Evolutionary conservation across 1,140 invertebrate genomes (phyloP).

Genomic region (Wasmannia auropunctata): DNA sequence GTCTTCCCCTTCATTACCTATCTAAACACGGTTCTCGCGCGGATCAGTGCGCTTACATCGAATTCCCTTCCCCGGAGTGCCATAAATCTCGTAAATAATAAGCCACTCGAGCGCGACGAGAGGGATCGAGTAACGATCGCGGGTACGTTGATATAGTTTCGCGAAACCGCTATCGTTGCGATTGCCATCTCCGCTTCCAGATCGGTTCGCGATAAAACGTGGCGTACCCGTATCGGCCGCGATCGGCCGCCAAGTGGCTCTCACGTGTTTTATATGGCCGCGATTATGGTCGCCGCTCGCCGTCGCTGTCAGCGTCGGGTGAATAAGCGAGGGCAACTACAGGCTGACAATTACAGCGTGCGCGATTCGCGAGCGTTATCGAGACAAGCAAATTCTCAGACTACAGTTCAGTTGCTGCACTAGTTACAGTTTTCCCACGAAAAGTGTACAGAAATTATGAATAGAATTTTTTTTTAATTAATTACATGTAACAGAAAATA

Average conservation of each 20-base stretch:
- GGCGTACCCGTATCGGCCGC: slow-evolving; percentile 24
- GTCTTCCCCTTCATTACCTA: slow-evolving; percentile 17
- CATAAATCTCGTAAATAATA: slow-evolving; percentile 57
- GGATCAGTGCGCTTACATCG: background rate
- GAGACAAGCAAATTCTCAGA: background rate
- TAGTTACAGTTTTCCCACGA: background rate
- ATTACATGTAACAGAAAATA: background rate
- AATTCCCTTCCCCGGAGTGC: slow-evolving; percentile 3
- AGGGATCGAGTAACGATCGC: slow-evolving; percentile 42
- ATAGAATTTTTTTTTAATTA: background rate
- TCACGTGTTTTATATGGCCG: background rate
- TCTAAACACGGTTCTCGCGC: background rate
- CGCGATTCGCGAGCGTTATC: slow-evolving; percentile 18
- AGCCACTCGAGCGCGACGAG: slow-evolving; percentile 42
- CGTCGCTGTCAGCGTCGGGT: slow-evolving; percentile 22
- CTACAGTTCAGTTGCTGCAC: background rate
- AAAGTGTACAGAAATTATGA: background rate
- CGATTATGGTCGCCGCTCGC: slow-evolving; percentile 26
- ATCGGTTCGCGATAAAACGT: slow-evolving; percentile 35
- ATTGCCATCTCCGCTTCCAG: slow-evolving; percentile 49
- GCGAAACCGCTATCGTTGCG: slow-evolving; percentile 21
- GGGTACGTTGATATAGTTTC: slow-evolving; percentile 32
- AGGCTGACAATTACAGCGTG: slow-evolving; percentile 33
- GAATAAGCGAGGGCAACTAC: slow-evolving; percentile 19
- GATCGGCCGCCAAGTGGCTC: slow-evolving; percentile 4